These are phyloP conservation scores for Pterobdella sp. DNA, from an alignment of 2,888 invertebrate genomes.

Conservation along the genomic window DNA sequence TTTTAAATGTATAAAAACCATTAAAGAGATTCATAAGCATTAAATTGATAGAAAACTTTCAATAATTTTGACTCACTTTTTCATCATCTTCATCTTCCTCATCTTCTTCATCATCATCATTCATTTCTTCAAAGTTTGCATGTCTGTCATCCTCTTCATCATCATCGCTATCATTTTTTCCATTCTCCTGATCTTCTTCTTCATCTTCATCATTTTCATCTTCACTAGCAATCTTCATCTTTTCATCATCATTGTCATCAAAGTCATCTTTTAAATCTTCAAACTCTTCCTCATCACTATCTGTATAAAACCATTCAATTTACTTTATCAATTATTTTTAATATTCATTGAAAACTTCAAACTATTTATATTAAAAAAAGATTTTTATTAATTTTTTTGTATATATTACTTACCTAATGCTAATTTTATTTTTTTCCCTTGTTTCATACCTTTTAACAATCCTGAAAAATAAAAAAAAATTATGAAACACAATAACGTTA, in stretches of 20 bases:
- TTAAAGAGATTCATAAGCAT: neutral
- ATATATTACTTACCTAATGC: neutral
- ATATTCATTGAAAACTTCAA: too few relatives aligned
- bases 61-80: neutral
- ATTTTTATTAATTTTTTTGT: neutral
- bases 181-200: neutral
- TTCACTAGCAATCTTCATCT: neutral
- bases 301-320: too few relatives aligned
- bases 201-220: constrained; percentile 13
- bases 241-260: constrained; percentile 18
- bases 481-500: too few relatives aligned
- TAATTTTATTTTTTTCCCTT: constrained; percentile 1
- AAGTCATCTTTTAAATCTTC: constrained; percentile 13
- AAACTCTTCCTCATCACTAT: constrained; percentile 12
- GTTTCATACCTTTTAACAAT: neutral
- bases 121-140: constrained; percentile 17
- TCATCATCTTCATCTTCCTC: neutral
- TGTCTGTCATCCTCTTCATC: constrained; percentile 4
- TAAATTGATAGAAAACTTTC: neutral
- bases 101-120: constrained; percentile 5
- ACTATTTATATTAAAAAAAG: neutral
- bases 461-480: too few relatives aligned
- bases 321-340: too few relatives aligned
- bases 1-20: neutral
- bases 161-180: neutral